Percentiles rank a stretch among this genome's conserved stretches.
phyloP scores from a whole-genome alignment of 2,797 vertebrate genomes.

The Chrosomus eos region DNA sequence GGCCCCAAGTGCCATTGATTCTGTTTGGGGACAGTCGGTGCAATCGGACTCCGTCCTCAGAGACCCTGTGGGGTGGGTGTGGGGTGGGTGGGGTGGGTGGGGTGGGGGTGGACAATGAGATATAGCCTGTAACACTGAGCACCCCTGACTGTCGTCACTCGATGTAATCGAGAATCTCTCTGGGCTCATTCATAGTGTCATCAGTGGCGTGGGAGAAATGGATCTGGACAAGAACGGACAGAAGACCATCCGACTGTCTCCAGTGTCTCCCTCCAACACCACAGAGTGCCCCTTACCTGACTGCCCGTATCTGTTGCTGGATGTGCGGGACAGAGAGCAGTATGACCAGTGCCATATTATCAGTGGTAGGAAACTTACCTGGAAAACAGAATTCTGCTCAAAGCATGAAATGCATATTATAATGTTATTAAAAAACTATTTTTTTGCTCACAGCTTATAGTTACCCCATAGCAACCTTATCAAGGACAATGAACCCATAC shows the following conservation, averaged over 20 bases:
- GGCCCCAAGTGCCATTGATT: conserved; percentile 14
- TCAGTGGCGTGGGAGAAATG: conserved; percentile 91
- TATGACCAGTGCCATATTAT: conserved; percentile 90
- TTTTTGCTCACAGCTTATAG: conserved; percentile 80
- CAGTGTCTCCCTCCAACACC: conserved; percentile 40
- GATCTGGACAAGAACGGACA: conserved; percentile 77
- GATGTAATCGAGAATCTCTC: conserved; percentile 40
- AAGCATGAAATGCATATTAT: neutral
- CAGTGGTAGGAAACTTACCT: conserved; percentile 77
- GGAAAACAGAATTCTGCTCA: neutral
- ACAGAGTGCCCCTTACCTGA: conserved; percentile 82
- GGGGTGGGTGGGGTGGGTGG: too few species aligned
- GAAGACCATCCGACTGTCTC: conserved; percentile 49
- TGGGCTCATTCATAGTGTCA: conserved; percentile 78
- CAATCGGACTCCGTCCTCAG: conserved; percentile 42
- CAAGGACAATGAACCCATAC: conserved; percentile 93
- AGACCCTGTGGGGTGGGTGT: conserved; percentile 32
- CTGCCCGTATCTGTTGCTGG: conserved; percentile 94
- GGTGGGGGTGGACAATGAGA: conserved; percentile 1
- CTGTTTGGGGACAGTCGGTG: conserved; percentile 34
- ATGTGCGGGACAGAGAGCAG: conserved; percentile 87
- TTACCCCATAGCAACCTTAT: conserved; percentile 85
- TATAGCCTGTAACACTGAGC: conserved; percentile 5
- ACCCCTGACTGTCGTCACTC: conserved; percentile 13
- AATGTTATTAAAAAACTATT: neutral